Percentiles rank a stretch among this genome's conserved stretches.
Conservation (phyloP, 64 coral and sea anemone genomes). For the Platygyra sinensis region DNA sequence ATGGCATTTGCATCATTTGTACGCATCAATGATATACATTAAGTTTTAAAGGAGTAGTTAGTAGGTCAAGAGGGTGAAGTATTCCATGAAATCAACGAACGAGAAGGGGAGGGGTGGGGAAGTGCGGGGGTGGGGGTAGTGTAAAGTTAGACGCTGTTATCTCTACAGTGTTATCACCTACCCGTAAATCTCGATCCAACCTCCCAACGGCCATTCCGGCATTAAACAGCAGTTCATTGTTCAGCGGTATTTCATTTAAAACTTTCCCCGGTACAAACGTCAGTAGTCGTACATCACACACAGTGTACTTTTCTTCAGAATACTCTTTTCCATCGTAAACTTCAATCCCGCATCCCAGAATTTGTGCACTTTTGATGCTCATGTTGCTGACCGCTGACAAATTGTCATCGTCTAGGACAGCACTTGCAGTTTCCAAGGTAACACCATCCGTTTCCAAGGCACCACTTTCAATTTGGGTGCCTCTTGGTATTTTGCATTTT, state of each 20-base stretch:
- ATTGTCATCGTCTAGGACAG: neutral
- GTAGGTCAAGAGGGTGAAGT: no score
- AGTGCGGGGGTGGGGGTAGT: no score
- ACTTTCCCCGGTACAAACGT: constrained; percentile 2
- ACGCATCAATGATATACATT: no score
- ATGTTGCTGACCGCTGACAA: neutral
- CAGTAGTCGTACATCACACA: constrained; percentile 9
- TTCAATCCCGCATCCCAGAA: neutral
- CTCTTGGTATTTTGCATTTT: constrained; percentile 7
- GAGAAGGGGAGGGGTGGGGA: no score
- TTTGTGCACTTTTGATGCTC: neutral
- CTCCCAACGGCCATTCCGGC: constrained; percentile 9
- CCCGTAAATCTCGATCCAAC: constrained; percentile 33
- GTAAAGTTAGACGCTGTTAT: no score
- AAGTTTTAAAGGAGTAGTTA: no score
- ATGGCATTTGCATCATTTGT: no score
- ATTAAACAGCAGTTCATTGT: constrained; percentile 20
- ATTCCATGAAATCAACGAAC: no score
- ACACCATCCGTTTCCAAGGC: neutral
- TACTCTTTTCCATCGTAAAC: constrained; percentile 17
- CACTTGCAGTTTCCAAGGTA: neutral
- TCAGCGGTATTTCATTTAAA: constrained; percentile 7
- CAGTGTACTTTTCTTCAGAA: neutral
- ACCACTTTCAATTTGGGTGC: neutral
- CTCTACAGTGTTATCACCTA: neutral